Base-by-base conservation (phyloP, 2,113 vertebrate species). In the Chaenogobius annularis region DNA sequence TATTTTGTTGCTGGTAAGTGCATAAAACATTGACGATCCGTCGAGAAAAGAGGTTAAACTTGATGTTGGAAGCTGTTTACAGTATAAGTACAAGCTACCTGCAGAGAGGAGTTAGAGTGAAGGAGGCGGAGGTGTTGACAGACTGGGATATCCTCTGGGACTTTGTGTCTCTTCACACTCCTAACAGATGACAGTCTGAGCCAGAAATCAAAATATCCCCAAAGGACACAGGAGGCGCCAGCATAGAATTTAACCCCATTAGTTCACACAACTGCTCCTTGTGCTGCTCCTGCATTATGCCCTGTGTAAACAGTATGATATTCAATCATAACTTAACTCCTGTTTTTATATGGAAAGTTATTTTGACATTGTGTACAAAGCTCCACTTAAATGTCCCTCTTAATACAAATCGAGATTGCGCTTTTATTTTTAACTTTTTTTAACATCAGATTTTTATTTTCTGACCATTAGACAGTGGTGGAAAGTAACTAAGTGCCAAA, bases 171-270 rank as follows among this genome's bases (percentile, higher is more conserved):
- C 46, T 50, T 70, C 72, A 64, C n/a, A 23, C 61, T 66, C 35
- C 0, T 22, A 68, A 67, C 63, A 7, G 17, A 48, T 68, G n/a
- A 74, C n/a, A 47, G 15, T 62, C 46, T 37, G 14, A 12, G 0
- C 23, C 66, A 47, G 70, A 69, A 74, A 79, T 69, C 9, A 31
- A 83, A 40, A 80, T 69, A 46, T 68, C 72, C 61, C 68, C 19
- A 3, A 59, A 71, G 75, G 66, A 61, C 69, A 11, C 46, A 63
- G 58, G 26, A 70, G 47, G 26, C 56, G 68, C 56, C 65, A 66
- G 14, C 67, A 76, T 50, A 74, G 37, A 66, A 61, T 56, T 69
- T 31, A 61, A 72, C 59, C 72, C 43, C 71, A 75, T 84, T 78
- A 70, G 62, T 75, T 72, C 47, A 13, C 44, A 56, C 73, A 35